A percentile compares a stretch with the other conserved stretches of the same genome.
phyloP scores from a whole-genome alignment of 92 coral and sea anemone species.

The Actinostola sp. region DNA sequence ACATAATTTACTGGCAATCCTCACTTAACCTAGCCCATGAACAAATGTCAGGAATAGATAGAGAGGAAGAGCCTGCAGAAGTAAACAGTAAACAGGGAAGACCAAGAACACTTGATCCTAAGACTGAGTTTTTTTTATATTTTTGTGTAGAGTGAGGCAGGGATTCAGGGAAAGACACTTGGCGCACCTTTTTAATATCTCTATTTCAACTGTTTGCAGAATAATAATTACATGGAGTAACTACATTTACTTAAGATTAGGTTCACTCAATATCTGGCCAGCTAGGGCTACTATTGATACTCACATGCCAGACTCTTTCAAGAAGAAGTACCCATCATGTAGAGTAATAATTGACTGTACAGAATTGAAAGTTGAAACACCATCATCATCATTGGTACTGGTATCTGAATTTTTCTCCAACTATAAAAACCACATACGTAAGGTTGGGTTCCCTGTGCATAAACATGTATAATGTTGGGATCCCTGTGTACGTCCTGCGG shows the following conservation, averaged over 20 bases:
- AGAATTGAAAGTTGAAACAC: conserved; percentile 17
- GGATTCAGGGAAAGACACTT: conserved; percentile 36
- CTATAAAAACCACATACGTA: no score
- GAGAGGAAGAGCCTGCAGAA: conserved; percentile 7
- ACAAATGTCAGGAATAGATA: conserved; percentile 14
- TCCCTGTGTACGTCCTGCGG: no score
- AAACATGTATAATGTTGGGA: no score
- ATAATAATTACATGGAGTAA: conserved; percentile 24
- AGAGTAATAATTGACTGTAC: conserved; percentile 22
- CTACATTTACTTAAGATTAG: not conserved
- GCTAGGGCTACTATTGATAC: conserved; percentile 10
- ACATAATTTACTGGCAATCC: conserved; percentile 28
- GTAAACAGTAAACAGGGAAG: conserved; percentile 26
- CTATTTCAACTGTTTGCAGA: conserved; percentile 38
- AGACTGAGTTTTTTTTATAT: conserved; percentile 30
- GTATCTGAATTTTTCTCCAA: no score
- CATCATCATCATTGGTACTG: conserved; percentile 9
- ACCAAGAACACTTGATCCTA: conserved; percentile 21
- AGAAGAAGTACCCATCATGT: conserved; percentile 12
- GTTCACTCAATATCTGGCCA: conserved; percentile 4
- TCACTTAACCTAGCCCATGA: conserved; percentile 22
- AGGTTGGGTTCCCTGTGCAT: no score
- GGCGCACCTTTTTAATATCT: conserved; percentile 38
- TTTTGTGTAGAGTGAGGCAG: conserved; percentile 34
- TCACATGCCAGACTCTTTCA: conserved; percentile 19